Base-by-base conservation (phyloP, 2,797 vertebrate genomes). In the Oryzias sinensis region DNA sequence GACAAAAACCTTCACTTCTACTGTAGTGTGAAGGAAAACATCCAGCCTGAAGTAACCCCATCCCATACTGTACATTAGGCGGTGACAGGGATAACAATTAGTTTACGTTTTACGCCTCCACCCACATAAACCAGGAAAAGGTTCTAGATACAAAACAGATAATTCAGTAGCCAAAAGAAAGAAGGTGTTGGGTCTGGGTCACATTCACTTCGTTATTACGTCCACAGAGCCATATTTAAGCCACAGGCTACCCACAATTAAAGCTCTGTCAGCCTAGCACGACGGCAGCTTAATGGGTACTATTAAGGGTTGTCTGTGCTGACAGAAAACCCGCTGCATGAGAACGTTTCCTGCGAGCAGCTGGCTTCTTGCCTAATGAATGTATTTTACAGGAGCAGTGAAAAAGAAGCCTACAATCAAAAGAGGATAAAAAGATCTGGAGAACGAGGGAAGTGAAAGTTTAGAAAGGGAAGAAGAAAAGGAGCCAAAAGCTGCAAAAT, bases 301-400 rank as follows among this genome's bases (percentile, higher is more conserved):
- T 88, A 91, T 90, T 91, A 91, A 85, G 77, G 76, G 71, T 71
- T 76, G 68, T 80, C 72, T 77, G 69, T 60, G 77, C 85, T 84
- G 80, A 86, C 79, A 85, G 78, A 76, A 74, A 67, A 67, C 70
- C 77, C 53, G 11, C 33, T 33, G 33, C 33, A 71, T 82, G 74
- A 79, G 73, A 74, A 72, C 59, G 65, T 63, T 72, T 60, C 69
- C 76, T 70, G 53, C 62, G 62, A 53, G 63, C 65, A 61, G 65
- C 59, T 72, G 56, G 61, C 65, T 79, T 45, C 65, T 42, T 55
- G 65, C 54, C 77, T 90, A 91, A 90, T 89, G 79, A 91, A 82
- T 83, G 77, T 89, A 74, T 87, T 88, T 85, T 72, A 70, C 65
- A 43, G 65, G 53, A 68, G 64, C 79, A 62, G 51, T 40, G 27